These are phyloP conservation scores for Pelagia noctiluca DNA, from an alignment of 30 jellyfish, hydroid and myxozoan genomes.

Conservation along the genomic window DNA sequence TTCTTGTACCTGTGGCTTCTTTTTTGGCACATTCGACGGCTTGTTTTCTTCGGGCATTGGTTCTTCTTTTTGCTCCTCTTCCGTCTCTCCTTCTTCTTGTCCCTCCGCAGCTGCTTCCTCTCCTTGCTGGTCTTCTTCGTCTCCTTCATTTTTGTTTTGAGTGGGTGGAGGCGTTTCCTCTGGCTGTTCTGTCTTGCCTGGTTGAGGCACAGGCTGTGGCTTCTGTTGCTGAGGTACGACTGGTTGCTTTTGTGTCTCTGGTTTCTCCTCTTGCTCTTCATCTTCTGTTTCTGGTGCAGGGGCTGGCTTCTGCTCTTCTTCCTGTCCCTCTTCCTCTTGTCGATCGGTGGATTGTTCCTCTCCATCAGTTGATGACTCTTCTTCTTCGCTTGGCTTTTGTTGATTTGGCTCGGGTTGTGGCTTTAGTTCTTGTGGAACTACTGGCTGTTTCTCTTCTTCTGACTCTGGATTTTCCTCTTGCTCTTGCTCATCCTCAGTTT, in stretches of 20 bases:
- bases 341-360: slow-evolving; percentile 43
- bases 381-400: slow-evolving; percentile 6
- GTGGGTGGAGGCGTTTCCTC: not conserved
- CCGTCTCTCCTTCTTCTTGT: slow-evolving; percentile 9
- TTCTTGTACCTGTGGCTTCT: not conserved
- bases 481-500: slow-evolving; percentile 28
- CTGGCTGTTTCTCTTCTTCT: slow-evolving; percentile 16
- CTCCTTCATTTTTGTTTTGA: slow-evolving; percentile 10
- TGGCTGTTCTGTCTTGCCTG: slow-evolving; percentile 50
- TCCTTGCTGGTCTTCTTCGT: not conserved
- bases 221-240: slow-evolving; percentile 24
- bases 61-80: slow-evolving; percentile 11
- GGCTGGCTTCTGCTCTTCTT: not conserved
- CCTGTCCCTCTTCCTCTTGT: slow-evolving; percentile 27
- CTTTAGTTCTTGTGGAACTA: not conserved
- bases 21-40: not conserved
- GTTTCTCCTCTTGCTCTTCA: slow-evolving; percentile 21
- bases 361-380: slow-evolving; percentile 4
- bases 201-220: slow-evolving; percentile 51
- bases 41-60: slow-evolving; percentile 10
- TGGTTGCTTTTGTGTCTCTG: slow-evolving; percentile 18
- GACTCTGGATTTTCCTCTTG: slow-evolving; percentile 24
- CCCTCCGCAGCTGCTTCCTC: not conserved
- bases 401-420: slow-evolving; percentile 5
- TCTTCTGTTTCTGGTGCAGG: slow-evolving; percentile 22